Evolutionary conservation across 2,888 invertebrate genomes (phyloP), one percentile per base, ranked within the genome.

Genomic region (Loripinus fragilis): DNA sequence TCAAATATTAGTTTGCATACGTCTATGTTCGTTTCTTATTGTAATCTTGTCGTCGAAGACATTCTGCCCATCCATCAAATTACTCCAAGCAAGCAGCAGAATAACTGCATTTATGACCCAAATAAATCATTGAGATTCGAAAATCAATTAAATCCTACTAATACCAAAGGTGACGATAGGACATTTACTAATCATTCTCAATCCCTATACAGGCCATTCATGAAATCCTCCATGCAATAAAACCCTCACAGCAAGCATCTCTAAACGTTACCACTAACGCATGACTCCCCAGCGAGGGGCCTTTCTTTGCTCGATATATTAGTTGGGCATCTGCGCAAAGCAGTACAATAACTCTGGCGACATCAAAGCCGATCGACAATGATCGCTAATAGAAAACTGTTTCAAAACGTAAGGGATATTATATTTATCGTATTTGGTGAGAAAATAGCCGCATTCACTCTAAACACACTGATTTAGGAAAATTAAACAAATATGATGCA

Each of bases 321-420:
- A 52, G 66, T 71, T 35, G 50, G 75, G 84, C 84, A 84, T 84
- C 84, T 84, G 84, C 84, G 74, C 64, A 55, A 74, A 42, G 71
- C 45, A 65, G 70, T 67, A 80, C 79, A 82, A 80, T 82, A 76
- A 69, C 74, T 66, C 71, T 65, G 73, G 30, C 60, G 55, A 77
- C 75, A 83, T 86, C 85, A 86, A 86, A 86, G 84, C 52, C 71
- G 71, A 69, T 50, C 70, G 68, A 78, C 78, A 78, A 84, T 83
- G 68, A 71, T 69, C 67, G 78, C 71, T 81, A 82, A 83, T 81
- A 73, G 78, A 48, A 41, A 45, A 64, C 66, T 82, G 83, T 82
- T 76, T 83, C 73, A 64, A 71, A 73, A 74, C 60, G 85, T 76
- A 85, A 85, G 79, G 83, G 87, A 87, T 87, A 86, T 85, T 80